Evolutionary conservation across 2,113 vertebrate genomes (phyloP), one percentile per base, ranked within the genome.

Genomic region (Progne subis): DNA sequence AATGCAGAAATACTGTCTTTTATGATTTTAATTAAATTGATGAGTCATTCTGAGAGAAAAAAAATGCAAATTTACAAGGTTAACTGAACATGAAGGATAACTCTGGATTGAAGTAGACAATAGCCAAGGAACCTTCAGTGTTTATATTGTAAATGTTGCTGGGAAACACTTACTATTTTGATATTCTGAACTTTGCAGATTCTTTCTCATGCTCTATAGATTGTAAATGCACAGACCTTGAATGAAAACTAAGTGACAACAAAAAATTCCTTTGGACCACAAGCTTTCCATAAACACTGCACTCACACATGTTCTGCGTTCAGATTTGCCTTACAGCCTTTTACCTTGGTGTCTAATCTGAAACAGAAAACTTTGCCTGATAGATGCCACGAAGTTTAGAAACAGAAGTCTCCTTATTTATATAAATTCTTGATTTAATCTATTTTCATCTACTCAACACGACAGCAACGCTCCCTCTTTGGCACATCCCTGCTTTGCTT

Each of bases 231-330:
- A 78, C 77, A 94, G 68, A 97, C 94, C 61, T 91, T 82, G 74
- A 97, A 88, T 46, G 82, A 93, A 96, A 97, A 93, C 68, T 96
- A 97, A 96, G 71, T 95, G 95, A 97, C 97, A 98, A 96, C 68
- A 96, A 82, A 96, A 97, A 95, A 92, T 97, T 93, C 94, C 84
- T 87, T 52, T 77, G 77, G 88, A 96, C 91, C 87, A 95, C 79
- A 91, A 93, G 75, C 69, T 82, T 98, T 95, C 97, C 97, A 98
- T 76, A 97, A 97, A 97, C 94, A 96, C 50, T 94, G 87, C 82
- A 94, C 76, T 96, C 70, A 78, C 52, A 93, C 52, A 95, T 86
- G 96, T 97, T 96, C 95, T 97, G 97, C 91, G 94, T 96, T 97
- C 97, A 89, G 67, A 76, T 95, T 97, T 96, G 77, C 76, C 95